These are phyloP conservation scores for Thera obeliscata DNA, from an alignment of 2,888 invertebrate species.

Conservation along the genomic window DNA sequence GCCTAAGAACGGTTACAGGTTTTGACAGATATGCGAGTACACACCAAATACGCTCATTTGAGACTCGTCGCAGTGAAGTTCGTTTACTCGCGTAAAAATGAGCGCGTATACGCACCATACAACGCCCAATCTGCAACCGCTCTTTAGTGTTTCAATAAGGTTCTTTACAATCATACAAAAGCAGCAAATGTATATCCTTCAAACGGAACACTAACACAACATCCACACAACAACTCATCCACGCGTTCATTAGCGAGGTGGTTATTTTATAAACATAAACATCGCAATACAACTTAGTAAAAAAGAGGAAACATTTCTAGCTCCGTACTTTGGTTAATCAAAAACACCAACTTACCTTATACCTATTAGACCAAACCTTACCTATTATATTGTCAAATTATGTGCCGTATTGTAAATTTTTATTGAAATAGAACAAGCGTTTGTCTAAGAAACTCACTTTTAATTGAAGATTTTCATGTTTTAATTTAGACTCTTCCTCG, in stretches of 20 bases:
- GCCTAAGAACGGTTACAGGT: too few relatives aligned
- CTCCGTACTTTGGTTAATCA: neutral
- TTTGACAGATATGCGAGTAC: too few relatives aligned
- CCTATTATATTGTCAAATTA: conserved; percentile 5
- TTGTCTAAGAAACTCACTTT: conserved; percentile 85
- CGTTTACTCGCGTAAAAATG: too few relatives aligned
- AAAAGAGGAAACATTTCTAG: conserved; percentile 6
- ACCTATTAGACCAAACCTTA: conserved; percentile 3
- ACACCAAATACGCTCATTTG: neutral
- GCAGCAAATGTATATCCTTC: conserved; percentile 10
- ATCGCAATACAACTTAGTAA: conserved; percentile 4
- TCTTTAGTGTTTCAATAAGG: neutral
- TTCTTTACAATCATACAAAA: conserved; percentile 5
- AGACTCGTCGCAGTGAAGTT: too few relatives aligned
- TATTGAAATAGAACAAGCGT: conserved; percentile 22
- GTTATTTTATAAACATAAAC: neutral
- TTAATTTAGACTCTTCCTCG: conserved; percentile 90
- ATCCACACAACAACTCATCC: conserved; percentile 8
- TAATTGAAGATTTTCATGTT: conserved; percentile 93
- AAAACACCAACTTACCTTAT: conserved; percentile 6
- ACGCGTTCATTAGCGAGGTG: conserved; percentile 11
- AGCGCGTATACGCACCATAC: too few relatives aligned
- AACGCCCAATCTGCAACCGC: neutral
- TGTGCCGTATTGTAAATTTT: conserved; percentile 7
- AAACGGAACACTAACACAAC: conserved; percentile 9